Base-by-base conservation (phyloP, 2,113 vertebrate genomes). In the Dipodomys spectabilis region DNA sequence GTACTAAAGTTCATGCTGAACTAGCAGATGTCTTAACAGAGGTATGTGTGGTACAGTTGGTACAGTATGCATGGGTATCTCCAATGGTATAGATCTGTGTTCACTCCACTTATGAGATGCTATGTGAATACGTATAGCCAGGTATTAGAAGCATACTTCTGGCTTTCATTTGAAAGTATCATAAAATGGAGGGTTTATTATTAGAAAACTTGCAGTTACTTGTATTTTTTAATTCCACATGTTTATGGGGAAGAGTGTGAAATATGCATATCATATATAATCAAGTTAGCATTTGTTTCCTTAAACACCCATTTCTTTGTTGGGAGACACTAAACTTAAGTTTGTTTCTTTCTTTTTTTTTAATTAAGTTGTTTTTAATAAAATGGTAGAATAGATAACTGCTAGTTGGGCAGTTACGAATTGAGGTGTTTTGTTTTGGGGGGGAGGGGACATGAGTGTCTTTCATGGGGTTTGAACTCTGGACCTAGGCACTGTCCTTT, bases 1-100 rank as follows among this genome's bases (percentile, higher is more conserved):
- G 99, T 74, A 99, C 99, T 35, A 99, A 99, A 97, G 99, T 99
- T 86, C 99, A 99, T 12, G 62, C 96, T 0, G 99, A 99, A 92
- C 98, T 99, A 83, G 99, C 99, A 30, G 99, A 99, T 95, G 97
- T 99, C 94, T 98, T 99, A 39, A 99, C 99, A 15, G 99, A 99
- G 99, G 99, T 99, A 91, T 93, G 97, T 90, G 23, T 77, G 79
- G 32, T 62, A 0, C 19, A 9, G 44, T 16, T 32, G 49, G 6
- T 88, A 13, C 6, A 82, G 0, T 49, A 7, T 9, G 18, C 5
- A 44, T 27, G 15, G 53, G 74, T 39, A 60, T 1, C 15, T 30
- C 2, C 68, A 5, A 7, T 53, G 23, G 10, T 57, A 57, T 44
- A 91, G 44, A 30, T 15, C 20, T 2, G 6, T 83, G 7, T 79